Percentiles rank a stretch among this genome's conserved stretches.
phyloP scores from a whole-genome alignment of 2,113 vertebrate genomes.

The Pseudolaguvia tuberculata region DNA sequence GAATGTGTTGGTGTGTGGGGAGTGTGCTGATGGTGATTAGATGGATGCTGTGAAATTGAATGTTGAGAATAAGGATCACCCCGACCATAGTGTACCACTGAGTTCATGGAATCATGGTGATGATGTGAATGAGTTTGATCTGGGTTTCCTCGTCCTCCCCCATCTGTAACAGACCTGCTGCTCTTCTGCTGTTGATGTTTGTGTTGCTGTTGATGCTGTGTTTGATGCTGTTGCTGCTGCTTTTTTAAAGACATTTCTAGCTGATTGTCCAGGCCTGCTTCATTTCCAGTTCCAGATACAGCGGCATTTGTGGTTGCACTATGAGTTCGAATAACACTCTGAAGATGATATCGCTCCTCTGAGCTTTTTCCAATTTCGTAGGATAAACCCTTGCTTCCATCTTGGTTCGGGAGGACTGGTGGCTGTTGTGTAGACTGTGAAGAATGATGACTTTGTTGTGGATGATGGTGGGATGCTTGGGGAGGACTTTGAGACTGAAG shows the following conservation, averaged over 20 bases:
- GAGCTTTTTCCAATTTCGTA: slow-evolving; percentile 73
- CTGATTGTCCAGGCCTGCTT: slow-evolving; percentile 75
- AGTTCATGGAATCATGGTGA: slow-evolving; percentile 77
- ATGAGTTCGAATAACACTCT: slow-evolving; percentile 89
- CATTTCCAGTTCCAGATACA: slow-evolving; percentile 61
- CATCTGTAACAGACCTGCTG: slow-evolving; percentile 57
- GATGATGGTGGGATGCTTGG: slow-evolving; percentile 66
- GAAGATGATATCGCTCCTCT: slow-evolving; percentile 83
- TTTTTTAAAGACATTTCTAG: slow-evolving; percentile 83
- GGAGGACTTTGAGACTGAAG: slow-evolving; percentile 79
- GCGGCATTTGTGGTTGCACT: slow-evolving; percentile 72
- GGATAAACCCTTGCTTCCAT: slow-evolving; percentile 68
- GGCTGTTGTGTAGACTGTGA: slow-evolving; percentile 60
- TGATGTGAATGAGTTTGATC: slow-evolving; percentile 72
- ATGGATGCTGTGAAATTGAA: slow-evolving; percentile 59
- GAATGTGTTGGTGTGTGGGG: slow-evolving; percentile 65
- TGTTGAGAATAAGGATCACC: slow-evolving; percentile 71
- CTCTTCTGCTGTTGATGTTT: slow-evolving; percentile 76
- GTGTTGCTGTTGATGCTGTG: slow-evolving; percentile 65
- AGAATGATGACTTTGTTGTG: slow-evolving; percentile 59
- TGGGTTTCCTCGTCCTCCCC: slow-evolving; percentile 52
- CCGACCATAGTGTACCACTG: slow-evolving; percentile 85
- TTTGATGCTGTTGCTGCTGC: slow-evolving; percentile 58
- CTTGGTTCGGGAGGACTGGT: slow-evolving; percentile 62
- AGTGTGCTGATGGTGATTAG: slow-evolving; percentile 49